phyloP scores from a whole-genome alignment of 2,113 vertebrate genomes.

The Dolichallabes microphthalmus region DNA sequence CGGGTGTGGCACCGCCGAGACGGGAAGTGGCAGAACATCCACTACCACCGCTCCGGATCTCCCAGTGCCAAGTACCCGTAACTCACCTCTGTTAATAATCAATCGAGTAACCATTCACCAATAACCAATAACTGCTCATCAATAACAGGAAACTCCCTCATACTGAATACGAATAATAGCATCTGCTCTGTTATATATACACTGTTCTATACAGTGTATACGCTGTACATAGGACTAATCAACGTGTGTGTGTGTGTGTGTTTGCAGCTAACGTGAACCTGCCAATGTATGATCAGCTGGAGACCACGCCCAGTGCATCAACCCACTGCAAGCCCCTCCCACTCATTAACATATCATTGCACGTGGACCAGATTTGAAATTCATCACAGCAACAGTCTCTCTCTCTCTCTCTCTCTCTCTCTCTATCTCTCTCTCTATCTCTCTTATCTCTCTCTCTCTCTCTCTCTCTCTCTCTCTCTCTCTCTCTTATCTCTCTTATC shows the following conservation, averaged over 20 bases:
- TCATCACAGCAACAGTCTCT: neutral
- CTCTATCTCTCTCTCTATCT: neutral
- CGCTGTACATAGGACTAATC: no score
- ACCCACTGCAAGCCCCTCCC: constrained; percentile 10
- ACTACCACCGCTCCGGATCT: constrained; percentile 95
- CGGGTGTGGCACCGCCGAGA: constrained; percentile 97
- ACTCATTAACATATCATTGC: constrained; percentile 58
- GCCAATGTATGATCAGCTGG: constrained; percentile 55
- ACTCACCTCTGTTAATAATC: constrained; percentile 6
- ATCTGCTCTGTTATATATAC: no score
- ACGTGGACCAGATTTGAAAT: constrained; percentile 69
- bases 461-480: no score
- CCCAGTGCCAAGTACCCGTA: constrained; percentile 87
- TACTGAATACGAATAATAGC: no score
- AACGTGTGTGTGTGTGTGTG: neutral
- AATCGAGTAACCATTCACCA: neutral
- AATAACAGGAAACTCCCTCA: neutral
- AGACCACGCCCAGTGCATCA: constrained; percentile 8
- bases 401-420: neutral
- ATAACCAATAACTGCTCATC: neutral
- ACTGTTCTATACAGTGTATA: no score
- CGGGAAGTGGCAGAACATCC: constrained; percentile 97
- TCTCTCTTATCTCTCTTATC: no score
- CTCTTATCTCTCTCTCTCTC: no score
- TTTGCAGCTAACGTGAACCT: constrained; percentile 46